Evolutionary conservation across 2,113 vertebrate genomes (phyloP).

Genomic region (Poeciliopsis turrubarensis): DNA sequence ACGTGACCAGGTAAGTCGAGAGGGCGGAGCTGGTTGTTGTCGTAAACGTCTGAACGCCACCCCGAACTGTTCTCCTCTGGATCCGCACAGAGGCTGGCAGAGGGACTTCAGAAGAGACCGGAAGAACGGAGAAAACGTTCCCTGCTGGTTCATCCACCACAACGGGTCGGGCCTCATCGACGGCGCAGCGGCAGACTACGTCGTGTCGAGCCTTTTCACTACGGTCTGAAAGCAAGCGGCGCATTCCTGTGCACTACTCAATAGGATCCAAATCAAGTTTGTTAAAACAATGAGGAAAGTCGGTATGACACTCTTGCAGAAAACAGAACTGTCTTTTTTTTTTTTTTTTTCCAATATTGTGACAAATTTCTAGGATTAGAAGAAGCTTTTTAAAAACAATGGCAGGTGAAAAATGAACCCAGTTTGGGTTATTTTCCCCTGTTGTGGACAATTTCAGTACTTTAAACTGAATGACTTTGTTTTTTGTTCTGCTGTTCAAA

Average conservation of each 20-base stretch:
- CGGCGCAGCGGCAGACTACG: slow-evolving; percentile 84
- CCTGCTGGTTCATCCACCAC: slow-evolving; percentile 93
- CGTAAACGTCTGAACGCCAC: no score
- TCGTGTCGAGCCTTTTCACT: slow-evolving; percentile 79
- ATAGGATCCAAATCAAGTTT: slow-evolving; percentile 1
- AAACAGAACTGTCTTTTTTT: neutral
- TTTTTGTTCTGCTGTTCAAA: no score
- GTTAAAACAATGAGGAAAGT: neutral
- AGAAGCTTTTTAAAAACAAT: neutral
- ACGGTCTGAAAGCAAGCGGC: slow-evolving; percentile 26
- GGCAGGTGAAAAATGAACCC: no score
- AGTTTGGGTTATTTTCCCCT: no score
- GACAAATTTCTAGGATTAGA: neutral
- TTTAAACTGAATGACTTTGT: no score
- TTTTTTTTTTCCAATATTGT: neutral
- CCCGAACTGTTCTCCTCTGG: neutral
- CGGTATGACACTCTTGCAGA: neutral
- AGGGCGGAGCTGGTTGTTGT: neutral
- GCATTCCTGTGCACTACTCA: neutral
- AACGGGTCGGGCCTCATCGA: slow-evolving; percentile 90
- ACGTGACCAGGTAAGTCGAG: slow-evolving; percentile 87
- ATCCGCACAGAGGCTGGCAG: slow-evolving; percentile 88
- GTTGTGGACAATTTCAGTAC: neutral
- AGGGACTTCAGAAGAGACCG: slow-evolving; percentile 86
- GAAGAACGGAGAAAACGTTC: slow-evolving; percentile 74